These are phyloP conservation scores for Drosophila neutralis DNA, from an alignment of 2,888 invertebrate genomes.

Conservation along the genomic window DNA sequence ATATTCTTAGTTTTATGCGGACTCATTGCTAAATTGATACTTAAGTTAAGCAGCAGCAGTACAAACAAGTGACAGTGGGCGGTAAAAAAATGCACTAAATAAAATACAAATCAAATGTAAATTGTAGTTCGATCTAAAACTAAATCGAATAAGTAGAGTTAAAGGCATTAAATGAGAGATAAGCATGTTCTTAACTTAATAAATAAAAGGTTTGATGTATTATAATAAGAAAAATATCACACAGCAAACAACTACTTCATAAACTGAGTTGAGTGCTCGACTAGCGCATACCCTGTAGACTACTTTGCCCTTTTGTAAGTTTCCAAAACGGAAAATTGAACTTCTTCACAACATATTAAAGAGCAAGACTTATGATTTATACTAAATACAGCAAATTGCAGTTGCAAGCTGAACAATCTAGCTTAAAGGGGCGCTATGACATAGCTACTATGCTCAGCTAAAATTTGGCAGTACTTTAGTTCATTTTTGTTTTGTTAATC, in stretches of 20 bases:
- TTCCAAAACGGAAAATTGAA: background rate
- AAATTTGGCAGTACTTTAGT: background rate
- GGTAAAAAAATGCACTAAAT: constrained; percentile 9
- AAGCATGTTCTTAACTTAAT: background rate
- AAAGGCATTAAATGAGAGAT: background rate
- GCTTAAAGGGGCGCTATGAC: background rate
- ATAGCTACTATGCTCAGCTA: background rate
- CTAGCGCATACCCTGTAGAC: background rate
- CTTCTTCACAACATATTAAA: background rate
- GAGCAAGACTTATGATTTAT: background rate
- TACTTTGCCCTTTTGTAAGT: background rate
- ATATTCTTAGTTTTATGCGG: constrained; percentile 5
- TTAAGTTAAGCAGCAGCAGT: background rate
- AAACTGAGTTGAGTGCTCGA: background rate
- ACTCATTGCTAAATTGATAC: background rate
- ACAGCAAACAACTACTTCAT: background rate
- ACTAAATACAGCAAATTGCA: background rate
- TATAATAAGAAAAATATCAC: background rate
- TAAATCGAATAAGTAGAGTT: constrained; percentile 2
- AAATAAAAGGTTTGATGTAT: background rate
- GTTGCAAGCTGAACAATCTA: background rate
- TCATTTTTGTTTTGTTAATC: background rate
- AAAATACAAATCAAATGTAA: background rate
- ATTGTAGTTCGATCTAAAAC: background rate
- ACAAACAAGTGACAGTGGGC: constrained; percentile 8